These are phyloP conservation scores for Peromyscus polionotus DNA, from an alignment of 2,113 vertebrate genomes.

Conservation along the genomic window DNA sequence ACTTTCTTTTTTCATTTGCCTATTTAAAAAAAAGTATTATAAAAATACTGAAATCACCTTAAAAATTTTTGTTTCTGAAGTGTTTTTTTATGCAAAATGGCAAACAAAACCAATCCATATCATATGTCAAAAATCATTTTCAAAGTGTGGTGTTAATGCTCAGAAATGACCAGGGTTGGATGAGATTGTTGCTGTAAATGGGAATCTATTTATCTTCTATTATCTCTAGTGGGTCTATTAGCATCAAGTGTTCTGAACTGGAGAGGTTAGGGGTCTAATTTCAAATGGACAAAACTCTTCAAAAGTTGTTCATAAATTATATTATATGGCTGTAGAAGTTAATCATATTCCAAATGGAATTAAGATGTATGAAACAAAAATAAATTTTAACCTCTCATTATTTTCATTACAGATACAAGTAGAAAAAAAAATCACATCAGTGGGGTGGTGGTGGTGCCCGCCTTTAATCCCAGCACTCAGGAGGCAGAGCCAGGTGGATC, in stretches of 20 bases:
- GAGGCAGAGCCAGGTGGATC: no score
- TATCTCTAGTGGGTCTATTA: conserved; percentile 64
- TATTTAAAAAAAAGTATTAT: conserved; percentile 48
- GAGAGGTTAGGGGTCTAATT: conserved; percentile 60
- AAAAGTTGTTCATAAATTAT: conserved; percentile 60
- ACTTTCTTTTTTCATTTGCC: conserved; percentile 52
- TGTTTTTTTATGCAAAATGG: conserved; percentile 27
- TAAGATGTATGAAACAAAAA: conserved; percentile 45
- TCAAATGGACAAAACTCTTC: conserved; percentile 23
- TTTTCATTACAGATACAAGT: conserved; percentile 41
- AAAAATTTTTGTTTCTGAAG: background rate
- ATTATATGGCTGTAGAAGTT: conserved; percentile 19
- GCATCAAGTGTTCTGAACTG: conserved; percentile 58
- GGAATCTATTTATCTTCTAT: background rate
- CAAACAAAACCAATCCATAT: background rate
- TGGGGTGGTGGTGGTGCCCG: no score
- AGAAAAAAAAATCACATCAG: background rate
- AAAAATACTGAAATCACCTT: background rate
- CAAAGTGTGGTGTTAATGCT: conserved; percentile 17
- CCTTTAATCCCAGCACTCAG: no score
- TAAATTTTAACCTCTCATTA: conserved; percentile 27
- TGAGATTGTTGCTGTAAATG: background rate
- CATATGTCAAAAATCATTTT: conserved; percentile 61
- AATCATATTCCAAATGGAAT: conserved; percentile 55
- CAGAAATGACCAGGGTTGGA: conserved; percentile 16